A percentile compares a stretch with the other conserved stretches of the same genome.
Evolutionary conservation across 2,797 vertebrate species (phyloP).

Genomic region (Peromyscus attwateri): DNA sequence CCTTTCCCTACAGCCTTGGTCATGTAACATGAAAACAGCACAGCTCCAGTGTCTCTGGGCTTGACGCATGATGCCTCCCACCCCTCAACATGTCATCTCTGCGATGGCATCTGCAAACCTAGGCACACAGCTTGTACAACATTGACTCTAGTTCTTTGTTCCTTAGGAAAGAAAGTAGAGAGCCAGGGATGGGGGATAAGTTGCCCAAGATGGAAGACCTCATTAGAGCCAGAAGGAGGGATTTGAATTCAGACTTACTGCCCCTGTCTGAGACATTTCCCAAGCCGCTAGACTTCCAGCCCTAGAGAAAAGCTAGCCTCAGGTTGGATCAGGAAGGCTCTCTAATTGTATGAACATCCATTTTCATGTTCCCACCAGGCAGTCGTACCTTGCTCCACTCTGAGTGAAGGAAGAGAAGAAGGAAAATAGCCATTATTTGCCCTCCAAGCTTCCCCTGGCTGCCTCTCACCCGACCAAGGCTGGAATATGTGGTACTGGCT

Average conservation of each 20-base stretch:
- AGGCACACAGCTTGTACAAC: not conserved
- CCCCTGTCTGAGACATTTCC: not conserved
- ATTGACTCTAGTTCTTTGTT: not conserved
- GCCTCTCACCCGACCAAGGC: not conserved
- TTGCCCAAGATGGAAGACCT: not conserved
- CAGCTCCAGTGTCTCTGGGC: not conserved
- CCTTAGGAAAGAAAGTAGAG: not conserved
- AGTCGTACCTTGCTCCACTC: not conserved
- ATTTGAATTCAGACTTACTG: not conserved
- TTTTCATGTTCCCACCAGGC: not conserved
- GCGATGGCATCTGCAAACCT: constrained; percentile 6
- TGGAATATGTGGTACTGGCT: not conserved
- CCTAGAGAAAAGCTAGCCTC: not conserved
- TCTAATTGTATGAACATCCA: not conserved
- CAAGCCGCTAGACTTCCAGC: not conserved
- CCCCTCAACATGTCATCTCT: not conserved
- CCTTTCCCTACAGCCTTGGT: not conserved
- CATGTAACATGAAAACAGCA: not conserved
- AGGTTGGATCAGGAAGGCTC: not conserved
- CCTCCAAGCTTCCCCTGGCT: not conserved
- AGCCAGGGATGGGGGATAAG: not conserved
- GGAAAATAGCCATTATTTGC: not conserved
- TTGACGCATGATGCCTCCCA: not conserved
- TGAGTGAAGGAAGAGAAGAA: not conserved
- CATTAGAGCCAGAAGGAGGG: not conserved